phyloP scores from a whole-genome alignment of 2,888 invertebrate genomes.

The Latheticus oryzae region DNA sequence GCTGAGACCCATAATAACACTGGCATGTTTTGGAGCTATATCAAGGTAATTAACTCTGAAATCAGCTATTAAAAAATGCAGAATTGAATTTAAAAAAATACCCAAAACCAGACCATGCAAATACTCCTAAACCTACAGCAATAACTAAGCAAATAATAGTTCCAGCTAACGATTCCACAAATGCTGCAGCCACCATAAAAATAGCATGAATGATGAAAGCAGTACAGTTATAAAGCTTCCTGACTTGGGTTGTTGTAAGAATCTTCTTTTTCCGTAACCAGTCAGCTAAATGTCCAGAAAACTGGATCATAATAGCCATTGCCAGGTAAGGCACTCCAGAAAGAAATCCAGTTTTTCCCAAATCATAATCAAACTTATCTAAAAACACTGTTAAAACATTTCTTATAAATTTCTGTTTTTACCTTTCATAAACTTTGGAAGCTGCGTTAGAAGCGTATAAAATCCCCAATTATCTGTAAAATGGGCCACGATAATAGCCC shows the following conservation, averaged over 20 bases:
- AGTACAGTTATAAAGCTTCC: slow-evolving; percentile 76
- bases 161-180: slow-evolving; percentile 72
- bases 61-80: background rate
- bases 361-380: slow-evolving; percentile 80
- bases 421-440: slow-evolving; percentile 88
- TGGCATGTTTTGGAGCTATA: slow-evolving; percentile 91
- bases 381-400: slow-evolving; percentile 56
- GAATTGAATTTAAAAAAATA: slow-evolving; percentile 59
- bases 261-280: slow-evolving; percentile 74
- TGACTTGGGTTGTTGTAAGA: slow-evolving; percentile 79
- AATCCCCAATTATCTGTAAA: slow-evolving; percentile 93
- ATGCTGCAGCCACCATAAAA: slow-evolving; percentile 87
- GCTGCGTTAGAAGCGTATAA: slow-evolving; percentile 84
- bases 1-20: slow-evolving; percentile 90
- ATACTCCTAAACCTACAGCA: slow-evolving; percentile 91
- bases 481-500: slow-evolving; percentile 86
- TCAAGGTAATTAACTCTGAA: slow-evolving; percentile 85
- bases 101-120: slow-evolving; percentile 94
- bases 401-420: slow-evolving; percentile 35
- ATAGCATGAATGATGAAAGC: slow-evolving; percentile 83
- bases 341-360: slow-evolving; percentile 83
- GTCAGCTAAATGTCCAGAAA: slow-evolving; percentile 88
- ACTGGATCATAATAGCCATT: slow-evolving; percentile 84
- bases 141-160: slow-evolving; percentile 84
- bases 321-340: slow-evolving; percentile 90